Base-by-base conservation (phyloP, 2,113 vertebrate species). In the Petroica traversi region DNA sequence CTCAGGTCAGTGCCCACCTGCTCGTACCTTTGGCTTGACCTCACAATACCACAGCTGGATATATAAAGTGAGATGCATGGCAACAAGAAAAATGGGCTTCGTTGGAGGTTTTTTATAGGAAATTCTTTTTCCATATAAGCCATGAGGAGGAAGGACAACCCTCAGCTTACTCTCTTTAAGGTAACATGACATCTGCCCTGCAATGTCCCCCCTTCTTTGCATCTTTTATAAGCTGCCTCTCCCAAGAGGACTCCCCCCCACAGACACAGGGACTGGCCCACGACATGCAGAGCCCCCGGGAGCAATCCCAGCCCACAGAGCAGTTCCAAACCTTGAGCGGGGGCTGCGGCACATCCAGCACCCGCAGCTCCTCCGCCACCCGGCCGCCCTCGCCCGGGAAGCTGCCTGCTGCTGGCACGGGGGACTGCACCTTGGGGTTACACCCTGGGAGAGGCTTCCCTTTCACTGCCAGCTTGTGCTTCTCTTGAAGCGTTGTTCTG, bases 381-480 rank as follows among this genome's bases (percentile, higher is more conserved):
- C 26, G 7, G n/a, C 77, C 6, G 1, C 66, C 75, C 19, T 86
- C 84, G 0, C 62, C 3, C 0, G 78, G 29, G 22, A 95, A 46
- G 34, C 41, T 79, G 48, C 79, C 63, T 0, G 31, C 64, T 62
- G 67, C 51, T 1, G 19, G 46, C 48, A 75, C 12, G 8, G 76
- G 49, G 6, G 80, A 19, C 18, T 86, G 86, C 11, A 84, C 82
- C 92, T 97, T 97, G 45, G 71, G 89, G 80, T 76, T 52, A 14
- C 81, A 75, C 20, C 93, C 93, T 69, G 79, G 62, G 24, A 92
- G 84, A 57, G 55, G 61, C 87, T 75, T 96, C 57, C 79, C 94
- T 54, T 97, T 98, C 24, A 52, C 61, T 40, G 78, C 34, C 40
- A 68, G 81, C 85, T 91, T 98, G 76, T 97, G 97, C 88, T 97